Conservation (phyloP, 2,113 vertebrate species). For the Callocephalon fimbriatum region DNA sequence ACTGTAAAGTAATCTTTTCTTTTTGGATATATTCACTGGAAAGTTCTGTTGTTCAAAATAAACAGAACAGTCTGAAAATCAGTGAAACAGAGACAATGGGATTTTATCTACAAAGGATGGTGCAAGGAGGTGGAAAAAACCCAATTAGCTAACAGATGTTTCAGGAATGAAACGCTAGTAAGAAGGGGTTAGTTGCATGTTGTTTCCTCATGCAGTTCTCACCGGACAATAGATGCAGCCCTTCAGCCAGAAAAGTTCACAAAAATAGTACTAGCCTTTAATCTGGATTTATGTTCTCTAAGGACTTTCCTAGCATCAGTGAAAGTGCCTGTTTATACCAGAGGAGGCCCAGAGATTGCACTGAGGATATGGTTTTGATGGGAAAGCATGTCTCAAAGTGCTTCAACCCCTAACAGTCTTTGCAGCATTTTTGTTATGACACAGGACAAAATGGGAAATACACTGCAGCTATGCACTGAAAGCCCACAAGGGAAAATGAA, state of each 20-base stretch:
- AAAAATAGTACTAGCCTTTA: background rate
- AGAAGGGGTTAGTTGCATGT: background rate
- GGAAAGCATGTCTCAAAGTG: background rate
- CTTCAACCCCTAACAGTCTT: background rate
- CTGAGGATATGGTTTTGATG: background rate
- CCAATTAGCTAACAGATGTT: slow-evolving; percentile 17
- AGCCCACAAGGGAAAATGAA: slow-evolving; percentile 39
- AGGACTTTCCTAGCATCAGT: background rate
- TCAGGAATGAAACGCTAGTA: background rate
- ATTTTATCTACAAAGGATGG: background rate
- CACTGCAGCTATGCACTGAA: background rate
- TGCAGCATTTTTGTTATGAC: background rate
- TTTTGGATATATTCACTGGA: background rate
- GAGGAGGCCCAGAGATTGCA: background rate
- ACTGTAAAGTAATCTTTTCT: background rate
- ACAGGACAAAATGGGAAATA: background rate
- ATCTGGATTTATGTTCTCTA: background rate
- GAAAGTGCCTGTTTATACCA: background rate
- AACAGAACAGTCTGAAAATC: background rate
- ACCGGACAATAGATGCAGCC: background rate
- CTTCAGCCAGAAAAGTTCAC: background rate
- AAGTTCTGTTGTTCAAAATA: background rate
- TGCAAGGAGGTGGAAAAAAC: background rate
- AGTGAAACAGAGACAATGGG: background rate
- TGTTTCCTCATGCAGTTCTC: background rate